Conservation (phyloP, 2,888 invertebrate genomes). For the Augiades crinisus region DNA sequence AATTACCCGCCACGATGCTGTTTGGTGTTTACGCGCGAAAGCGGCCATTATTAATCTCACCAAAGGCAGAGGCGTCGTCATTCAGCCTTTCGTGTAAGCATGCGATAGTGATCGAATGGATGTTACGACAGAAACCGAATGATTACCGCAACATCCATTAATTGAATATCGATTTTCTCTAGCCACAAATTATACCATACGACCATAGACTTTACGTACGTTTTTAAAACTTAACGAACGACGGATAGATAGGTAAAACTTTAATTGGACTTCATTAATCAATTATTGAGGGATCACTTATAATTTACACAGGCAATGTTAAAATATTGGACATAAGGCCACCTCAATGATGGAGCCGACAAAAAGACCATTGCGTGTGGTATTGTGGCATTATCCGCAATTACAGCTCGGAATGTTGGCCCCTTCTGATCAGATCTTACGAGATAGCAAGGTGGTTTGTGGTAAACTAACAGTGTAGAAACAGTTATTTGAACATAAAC, state of each 20-base stretch:
- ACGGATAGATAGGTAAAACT: background rate
- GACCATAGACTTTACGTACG: background rate
- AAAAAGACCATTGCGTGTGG: conserved; percentile 22
- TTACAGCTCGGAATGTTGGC: conserved; percentile 18
- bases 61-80: conserved; percentile 16
- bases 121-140: conserved; percentile 8
- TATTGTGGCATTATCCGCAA: conserved; percentile 17
- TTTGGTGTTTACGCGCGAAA: conserved; percentile 46
- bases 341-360: conserved; percentile 12
- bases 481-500: conserved; percentile 16
- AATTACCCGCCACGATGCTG: too few relatives aligned
- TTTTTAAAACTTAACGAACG: background rate
- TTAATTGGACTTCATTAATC: background rate
- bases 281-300: conserved; percentile 8
- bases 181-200: background rate
- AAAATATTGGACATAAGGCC: conserved; percentile 10
- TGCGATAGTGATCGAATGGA: conserved; percentile 14
- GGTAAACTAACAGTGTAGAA: conserved; percentile 7
- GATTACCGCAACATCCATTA: conserved; percentile 11
- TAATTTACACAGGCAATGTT: conserved; percentile 8
- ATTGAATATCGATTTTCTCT: conserved; percentile 7
- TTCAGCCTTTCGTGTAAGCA: conserved; percentile 19
- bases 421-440: conserved; percentile 18
- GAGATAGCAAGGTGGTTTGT: conserved; percentile 21
- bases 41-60: conserved; percentile 33